Evolutionary conservation across 2,888 invertebrate genomes (phyloP), one percentile per base, ranked within the genome.

Genomic region (Tolmerus cingulatus): DNA sequence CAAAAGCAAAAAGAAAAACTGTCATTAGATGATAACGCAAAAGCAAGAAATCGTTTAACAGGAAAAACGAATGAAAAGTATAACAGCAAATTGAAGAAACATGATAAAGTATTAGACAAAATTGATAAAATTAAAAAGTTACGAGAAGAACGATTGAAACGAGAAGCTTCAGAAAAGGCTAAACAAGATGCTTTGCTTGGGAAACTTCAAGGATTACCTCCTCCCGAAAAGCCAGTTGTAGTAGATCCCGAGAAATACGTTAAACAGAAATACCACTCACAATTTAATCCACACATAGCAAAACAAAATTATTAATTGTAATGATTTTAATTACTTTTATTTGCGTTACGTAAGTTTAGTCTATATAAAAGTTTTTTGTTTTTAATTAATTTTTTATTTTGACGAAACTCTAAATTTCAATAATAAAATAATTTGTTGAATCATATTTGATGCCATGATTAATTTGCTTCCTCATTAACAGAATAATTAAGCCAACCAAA

Each of bases 221-320:
- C 84, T 34, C 0, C 89, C 66, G 88, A 90, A 78, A 90, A 91
- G 9, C 90, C 89, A 66, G 91, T 91, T 14, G 5, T 46, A 46
- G 16, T 5, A 14, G 14, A 14, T 40, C 78, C 89, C 76, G 90
- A 91, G 77, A 92, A 91, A 79, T 90, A 90, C 89, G 92, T 95
- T 37, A 94, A 95, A 89, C 96, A 97, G 90, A 97, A 96, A 93
- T 99, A 99, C 91, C 98, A 98, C 93, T 98, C 98, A 2, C 98
- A 99, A 92, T 99, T 98, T 92, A 99, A 98, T 93, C 99, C 99
- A 23, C 95, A 97, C 92, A 91, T 97, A 85, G 97, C 97, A 16
- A 95, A 96, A 90, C 97, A 97, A 93, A 97, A 97, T 93, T 34
- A 76, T 76, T 34, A 76, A 37, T 34, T 30, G 16, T 9, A 23